Evolutionary conservation across 2,113 vertebrate genomes (phyloP), one percentile per base, ranked within the genome.

Genomic region (Zapornia atra): DNA sequence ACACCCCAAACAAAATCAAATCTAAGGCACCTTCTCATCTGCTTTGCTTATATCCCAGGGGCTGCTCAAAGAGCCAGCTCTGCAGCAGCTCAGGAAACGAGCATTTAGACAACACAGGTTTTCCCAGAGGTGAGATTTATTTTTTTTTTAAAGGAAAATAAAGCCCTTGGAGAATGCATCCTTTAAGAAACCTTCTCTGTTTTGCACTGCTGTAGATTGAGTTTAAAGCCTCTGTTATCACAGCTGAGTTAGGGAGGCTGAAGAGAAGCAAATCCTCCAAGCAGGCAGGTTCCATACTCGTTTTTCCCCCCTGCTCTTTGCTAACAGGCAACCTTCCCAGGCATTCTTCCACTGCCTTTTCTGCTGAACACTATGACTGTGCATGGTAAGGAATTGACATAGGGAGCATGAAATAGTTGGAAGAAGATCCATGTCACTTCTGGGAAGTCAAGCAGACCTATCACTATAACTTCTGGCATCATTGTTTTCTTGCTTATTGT

Each of bases 101-200:
- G 90, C 64, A 0, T 96, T 94, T 96, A 94, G 90, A 85, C 79
- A 94, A 87, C 76, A 90, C 46, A 70, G 89, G 71, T 93, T 94
- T 90, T 96, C 90, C 90, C 94, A 95, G 78, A 94, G 85, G 90
- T 36, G 6, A 93, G 71, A 63, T 18, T 22, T 48, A 22, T 48
- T 65, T 85, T 89, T 89, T 85, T 85, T 95, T 96, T 51, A 42
- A 95, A 88, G 71, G 71, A 93, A 96, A 90, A 80, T 40, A 94
- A 82, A 94, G 38, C 66, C 78, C 87, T 80, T 59, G 26, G 82
- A 95, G 78, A 92, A 88, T 0, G 4, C 25, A 94, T 82, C 50
- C 50, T 94, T 85, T 82, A 90, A 91, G 87, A 87, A 89, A 72
- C 53, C 65, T 89, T 12, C 57, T 90, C 73, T 80, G 28, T 70